These are phyloP conservation scores for Sphenopsis melanotis DNA, from an alignment of 2,797 vertebrate species.

Conservation along the genomic window DNA sequence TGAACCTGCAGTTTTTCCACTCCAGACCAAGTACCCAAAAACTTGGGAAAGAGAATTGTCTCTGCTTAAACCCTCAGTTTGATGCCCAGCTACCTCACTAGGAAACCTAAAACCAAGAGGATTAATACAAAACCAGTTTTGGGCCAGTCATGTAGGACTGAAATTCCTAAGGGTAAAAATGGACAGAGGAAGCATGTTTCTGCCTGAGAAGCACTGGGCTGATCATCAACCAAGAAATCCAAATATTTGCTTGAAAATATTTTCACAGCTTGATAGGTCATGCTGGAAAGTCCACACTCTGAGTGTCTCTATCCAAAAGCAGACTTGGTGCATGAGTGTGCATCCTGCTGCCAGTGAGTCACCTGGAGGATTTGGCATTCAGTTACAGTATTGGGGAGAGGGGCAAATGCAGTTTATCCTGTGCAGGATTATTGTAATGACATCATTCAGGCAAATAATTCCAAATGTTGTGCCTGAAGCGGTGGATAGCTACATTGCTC, in stretches of 20 bases:
- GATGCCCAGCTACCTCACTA: not conserved
- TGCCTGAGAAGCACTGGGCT: not conserved
- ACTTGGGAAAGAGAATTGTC: not conserved
- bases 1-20: not conserved
- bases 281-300: not conserved
- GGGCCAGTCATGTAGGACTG: not conserved
- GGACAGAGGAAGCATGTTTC: not conserved
- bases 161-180: not conserved
- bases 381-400: not conserved
- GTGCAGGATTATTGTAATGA: not conserved
- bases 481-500: not conserved
- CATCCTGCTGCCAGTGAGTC: conserved; percentile 26
- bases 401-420: not conserved
- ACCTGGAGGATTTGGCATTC: not conserved
- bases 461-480: not conserved
- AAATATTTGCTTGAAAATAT: conserved; percentile 23
- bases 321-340: not conserved
- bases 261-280: not conserved
- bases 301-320: not conserved
- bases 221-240: not conserved
- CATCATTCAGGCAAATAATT: not conserved
- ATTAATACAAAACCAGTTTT: not conserved
- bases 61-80: not conserved
- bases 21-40: not conserved
- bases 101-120: not conserved